phyloP scores from a whole-genome alignment of 2,113 vertebrate species.

The Ornithorhynchus anatinus region DNA sequence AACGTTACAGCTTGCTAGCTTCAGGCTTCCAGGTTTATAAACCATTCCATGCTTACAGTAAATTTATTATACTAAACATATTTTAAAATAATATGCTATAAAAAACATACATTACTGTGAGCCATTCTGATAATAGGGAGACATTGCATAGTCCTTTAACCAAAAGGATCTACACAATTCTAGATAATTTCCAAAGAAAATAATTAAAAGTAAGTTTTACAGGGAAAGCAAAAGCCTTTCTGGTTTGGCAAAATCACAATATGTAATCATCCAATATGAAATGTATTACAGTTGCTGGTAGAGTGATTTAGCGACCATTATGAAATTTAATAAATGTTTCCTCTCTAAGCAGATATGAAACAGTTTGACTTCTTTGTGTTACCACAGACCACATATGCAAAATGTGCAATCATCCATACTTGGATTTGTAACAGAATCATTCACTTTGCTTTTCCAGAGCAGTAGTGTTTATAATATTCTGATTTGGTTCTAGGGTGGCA shows the following conservation, averaged over 20 bases:
- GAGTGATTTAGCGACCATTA: background rate
- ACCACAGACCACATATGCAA: fast-evolving
- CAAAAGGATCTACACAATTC: background rate
- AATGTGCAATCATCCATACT: fast-evolving
- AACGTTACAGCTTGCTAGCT: background rate
- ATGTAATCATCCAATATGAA: background rate
- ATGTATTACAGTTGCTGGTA: background rate
- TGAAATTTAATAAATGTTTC: background rate
- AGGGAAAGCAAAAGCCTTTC: background rate
- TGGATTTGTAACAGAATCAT: fast-evolving
- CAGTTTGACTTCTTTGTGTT: background rate
- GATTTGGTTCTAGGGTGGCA: slow-evolving; percentile 80
- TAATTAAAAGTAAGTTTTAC: background rate
- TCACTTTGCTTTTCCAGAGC: slow-evolving; percentile 50
- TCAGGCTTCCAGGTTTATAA: background rate
- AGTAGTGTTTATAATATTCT: slow-evolving; percentile 64
- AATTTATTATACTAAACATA: too few relatives aligned
- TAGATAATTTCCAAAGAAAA: background rate
- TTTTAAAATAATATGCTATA: background rate
- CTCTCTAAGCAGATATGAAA: background rate
- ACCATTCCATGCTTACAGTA: background rate
- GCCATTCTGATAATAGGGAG: background rate
- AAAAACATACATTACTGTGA: background rate
- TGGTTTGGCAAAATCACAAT: background rate
- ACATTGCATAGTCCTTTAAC: background rate